Evolutionary conservation across 2,888 invertebrate genomes (phyloP).

Genomic region (Mythimna ferrago): DNA sequence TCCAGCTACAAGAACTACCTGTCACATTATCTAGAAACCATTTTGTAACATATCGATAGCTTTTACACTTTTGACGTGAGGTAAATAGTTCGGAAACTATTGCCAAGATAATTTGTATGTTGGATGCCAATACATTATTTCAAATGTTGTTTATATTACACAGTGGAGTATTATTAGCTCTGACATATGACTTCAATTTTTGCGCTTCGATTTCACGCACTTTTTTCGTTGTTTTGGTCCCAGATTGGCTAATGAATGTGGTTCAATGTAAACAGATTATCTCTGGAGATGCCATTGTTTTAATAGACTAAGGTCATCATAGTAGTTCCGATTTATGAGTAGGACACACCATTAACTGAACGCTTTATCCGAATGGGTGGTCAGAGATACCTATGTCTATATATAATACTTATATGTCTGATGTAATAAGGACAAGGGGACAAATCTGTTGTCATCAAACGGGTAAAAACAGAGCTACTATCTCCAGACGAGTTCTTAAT

Average conservation of each 20-base stretch:
- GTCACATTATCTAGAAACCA: slow-evolving; percentile 42
- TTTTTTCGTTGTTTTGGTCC: slow-evolving; percentile 15
- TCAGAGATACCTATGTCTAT: background rate
- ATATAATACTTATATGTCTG: background rate
- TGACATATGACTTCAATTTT: slow-evolving; percentile 27
- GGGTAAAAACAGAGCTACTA: background rate
- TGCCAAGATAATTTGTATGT: slow-evolving; percentile 54
- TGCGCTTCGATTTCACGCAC: slow-evolving; percentile 9
- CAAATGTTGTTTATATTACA: slow-evolving; percentile 31
- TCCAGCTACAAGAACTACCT: slow-evolving; percentile 11
- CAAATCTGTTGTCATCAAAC: background rate
- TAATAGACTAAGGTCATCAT: slow-evolving; percentile 17
- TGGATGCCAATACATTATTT: slow-evolving; percentile 55
- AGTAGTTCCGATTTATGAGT: slow-evolving; percentile 3
- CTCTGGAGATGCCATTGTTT: slow-evolving; percentile 15
- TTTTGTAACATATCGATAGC: slow-evolving; percentile 53
- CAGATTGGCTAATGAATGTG: slow-evolving; percentile 38
- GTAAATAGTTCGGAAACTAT: slow-evolving; percentile 41
- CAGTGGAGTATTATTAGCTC: slow-evolving; percentile 43
- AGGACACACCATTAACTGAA: background rate
- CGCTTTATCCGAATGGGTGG: background rate
- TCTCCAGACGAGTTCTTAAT: background rate
- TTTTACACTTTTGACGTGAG: slow-evolving; percentile 48
- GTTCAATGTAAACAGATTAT: slow-evolving; percentile 39
- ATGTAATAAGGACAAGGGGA: background rate